phyloP scores from a whole-genome alignment of 2,797 vertebrate species.

The Meriones psammophilus region DNA sequence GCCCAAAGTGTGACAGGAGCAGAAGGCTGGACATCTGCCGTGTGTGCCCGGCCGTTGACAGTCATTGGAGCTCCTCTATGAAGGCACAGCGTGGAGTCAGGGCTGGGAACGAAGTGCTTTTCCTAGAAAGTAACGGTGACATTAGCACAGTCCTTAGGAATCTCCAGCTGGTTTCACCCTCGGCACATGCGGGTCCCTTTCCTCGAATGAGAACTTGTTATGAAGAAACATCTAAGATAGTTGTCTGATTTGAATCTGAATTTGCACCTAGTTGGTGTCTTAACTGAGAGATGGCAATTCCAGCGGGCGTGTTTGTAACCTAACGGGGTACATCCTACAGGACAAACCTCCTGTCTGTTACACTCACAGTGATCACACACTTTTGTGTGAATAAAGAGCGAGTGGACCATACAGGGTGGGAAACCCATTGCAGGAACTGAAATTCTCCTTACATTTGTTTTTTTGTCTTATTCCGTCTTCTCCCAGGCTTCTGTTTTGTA shows the following conservation, averaged over 20 bases:
- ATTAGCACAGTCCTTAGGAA: background rate
- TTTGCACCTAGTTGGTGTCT: background rate
- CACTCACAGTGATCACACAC: background rate
- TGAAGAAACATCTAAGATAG: background rate
- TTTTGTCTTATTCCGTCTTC: background rate
- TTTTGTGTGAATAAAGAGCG: accelerated
- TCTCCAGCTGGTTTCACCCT: background rate
- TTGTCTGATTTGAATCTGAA: background rate
- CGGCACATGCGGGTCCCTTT: background rate
- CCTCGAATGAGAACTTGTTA: background rate
- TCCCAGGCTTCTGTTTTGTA: background rate
- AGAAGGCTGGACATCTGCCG: accelerated
- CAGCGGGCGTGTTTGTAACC: background rate
- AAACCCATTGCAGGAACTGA: background rate
- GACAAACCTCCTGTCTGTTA: background rate
- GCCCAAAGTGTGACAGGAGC: accelerated
- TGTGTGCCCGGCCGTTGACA: background rate
- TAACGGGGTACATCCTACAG: background rate
- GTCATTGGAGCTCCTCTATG: background rate
- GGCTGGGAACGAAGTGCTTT: background rate
- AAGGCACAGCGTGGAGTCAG: background rate
- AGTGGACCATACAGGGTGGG: background rate
- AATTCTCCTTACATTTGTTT: background rate
- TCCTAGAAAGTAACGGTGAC: background rate
- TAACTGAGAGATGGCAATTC: background rate